Base-by-base conservation (phyloP, 2,888 invertebrate genomes). In the Aspidapion aeneum region DNA sequence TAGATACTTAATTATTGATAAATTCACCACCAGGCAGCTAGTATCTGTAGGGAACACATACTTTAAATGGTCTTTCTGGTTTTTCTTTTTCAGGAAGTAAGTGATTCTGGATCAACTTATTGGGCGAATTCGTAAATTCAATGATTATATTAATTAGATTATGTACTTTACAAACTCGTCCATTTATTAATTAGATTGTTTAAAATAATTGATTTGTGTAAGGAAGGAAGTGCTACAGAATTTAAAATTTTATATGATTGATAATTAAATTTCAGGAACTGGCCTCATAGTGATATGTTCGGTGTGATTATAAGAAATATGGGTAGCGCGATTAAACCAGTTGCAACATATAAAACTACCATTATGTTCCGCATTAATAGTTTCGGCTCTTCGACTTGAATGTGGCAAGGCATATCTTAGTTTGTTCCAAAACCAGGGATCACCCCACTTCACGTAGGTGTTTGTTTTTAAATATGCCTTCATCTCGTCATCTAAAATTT, bases 391-490 rank as follows among this genome's bases (percentile, higher is more conserved):
- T 7, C 19, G 3, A n/a, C 74, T 75, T 0, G 82, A 81, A 78
- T 88, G 89, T 0, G 90, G 90, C 74, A 90, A 79, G 1, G 92
- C 91, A 74, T 88, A 90, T 49, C 85, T 82, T 60, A 94, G 79
- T 75, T 90, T 90, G 62, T 89, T 83, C 93, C 92, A 93, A 79
- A 93, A 93, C 87, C 88, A 89, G 5, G 89, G 88, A 74, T 93
- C 91, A 12, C 87, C 90, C 90, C 91, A 91, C 72, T 89, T 87
- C 35, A 93, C 83, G 74, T 93, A 93, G 0, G 93, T 93, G 76
- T 91, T 91, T 78, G 86, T 88, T 64, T 84, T 84, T 5, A 93
- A 79, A 75, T 92, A 92, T 0, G 87, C 83, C 73, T 87, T 85
- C 58, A 91, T 82, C 70, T 90, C 90, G 0, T 86, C 82, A 72